phyloP scores from a whole-genome alignment of 2,113 vertebrate species.

The Eudorcas thomsonii region DNA sequence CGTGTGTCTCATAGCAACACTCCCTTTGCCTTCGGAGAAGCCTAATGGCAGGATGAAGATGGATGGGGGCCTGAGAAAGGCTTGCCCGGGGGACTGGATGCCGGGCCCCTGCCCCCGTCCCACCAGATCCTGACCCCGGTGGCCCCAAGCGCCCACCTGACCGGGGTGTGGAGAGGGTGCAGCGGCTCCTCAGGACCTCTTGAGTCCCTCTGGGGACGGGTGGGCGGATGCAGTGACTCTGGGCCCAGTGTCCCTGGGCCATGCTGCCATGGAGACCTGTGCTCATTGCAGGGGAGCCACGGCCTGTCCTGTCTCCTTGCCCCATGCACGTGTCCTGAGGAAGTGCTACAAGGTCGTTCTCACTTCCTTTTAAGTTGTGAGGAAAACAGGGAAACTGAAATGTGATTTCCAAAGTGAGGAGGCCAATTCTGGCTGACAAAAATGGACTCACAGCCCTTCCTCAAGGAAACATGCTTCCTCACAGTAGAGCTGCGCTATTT shows the following conservation, averaged over 20 bases:
- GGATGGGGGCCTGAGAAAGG: constrained; percentile 79
- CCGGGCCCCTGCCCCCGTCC: constrained; percentile 63
- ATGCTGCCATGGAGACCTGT: rapidly evolving
- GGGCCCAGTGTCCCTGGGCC: constrained; percentile 48
- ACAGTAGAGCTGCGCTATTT: rapidly evolving
- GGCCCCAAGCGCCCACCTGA: constrained; percentile 85
- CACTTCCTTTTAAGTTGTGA: rapidly evolving
- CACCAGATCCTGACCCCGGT: constrained; percentile 84
- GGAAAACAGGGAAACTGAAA: background rate
- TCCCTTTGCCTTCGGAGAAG: constrained; percentile 70
- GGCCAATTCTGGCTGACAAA: background rate
- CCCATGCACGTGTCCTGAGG: rapidly evolving
- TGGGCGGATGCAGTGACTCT: constrained; percentile 78
- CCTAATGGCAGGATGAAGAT: constrained; percentile 81
- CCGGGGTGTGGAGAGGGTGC: constrained; percentile 83
- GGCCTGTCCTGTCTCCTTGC: background rate
- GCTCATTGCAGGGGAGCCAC: no score
- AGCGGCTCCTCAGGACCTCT: constrained; percentile 75
- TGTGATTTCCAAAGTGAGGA: background rate
- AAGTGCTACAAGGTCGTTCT: rapidly evolving
- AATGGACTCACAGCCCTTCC: rapidly evolving
- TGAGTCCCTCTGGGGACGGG: constrained; percentile 76
- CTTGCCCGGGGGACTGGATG: constrained; percentile 62
- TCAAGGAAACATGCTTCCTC: background rate
- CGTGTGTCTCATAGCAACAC: constrained; percentile 84